Conservation (phyloP, 2,113 vertebrate genomes). For the Hemiprocne comata region DNA sequence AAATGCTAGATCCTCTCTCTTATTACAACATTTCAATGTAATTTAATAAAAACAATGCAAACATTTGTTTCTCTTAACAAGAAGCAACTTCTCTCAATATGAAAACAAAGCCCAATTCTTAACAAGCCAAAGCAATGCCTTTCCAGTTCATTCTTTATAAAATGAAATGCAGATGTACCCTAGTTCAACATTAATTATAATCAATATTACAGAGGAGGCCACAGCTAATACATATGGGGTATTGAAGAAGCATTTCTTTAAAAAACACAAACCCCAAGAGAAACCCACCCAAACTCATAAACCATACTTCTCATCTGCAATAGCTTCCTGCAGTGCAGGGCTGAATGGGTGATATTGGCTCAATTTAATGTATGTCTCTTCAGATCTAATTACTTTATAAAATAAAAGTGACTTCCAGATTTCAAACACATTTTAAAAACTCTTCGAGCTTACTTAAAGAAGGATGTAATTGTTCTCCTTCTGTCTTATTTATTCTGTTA, state of each 20-base stretch:
- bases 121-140: neutral
- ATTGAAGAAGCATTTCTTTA: neutral
- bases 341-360: neutral
- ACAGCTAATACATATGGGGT: neutral
- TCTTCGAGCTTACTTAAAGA: neutral
- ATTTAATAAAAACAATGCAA: neutral
- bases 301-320: neutral
- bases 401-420: neutral
- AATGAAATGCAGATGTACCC: slow-evolving; percentile 5
- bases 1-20: neutral
- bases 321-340: neutral
- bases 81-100: neutral
- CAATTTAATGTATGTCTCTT: accelerated
- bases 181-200: neutral
- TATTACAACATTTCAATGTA: neutral
- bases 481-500: neutral
- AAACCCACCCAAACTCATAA: neutral
- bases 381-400: neutral
- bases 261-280: neutral
- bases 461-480: neutral
- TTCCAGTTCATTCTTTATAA: neutral
- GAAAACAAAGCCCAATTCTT: neutral
- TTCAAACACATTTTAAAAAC: neutral
- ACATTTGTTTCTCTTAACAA: neutral
- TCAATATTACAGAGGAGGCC: neutral